Base-by-base conservation (phyloP, 1,140 invertebrate genomes). In the Stenopsyche tienmushanensis region DNA sequence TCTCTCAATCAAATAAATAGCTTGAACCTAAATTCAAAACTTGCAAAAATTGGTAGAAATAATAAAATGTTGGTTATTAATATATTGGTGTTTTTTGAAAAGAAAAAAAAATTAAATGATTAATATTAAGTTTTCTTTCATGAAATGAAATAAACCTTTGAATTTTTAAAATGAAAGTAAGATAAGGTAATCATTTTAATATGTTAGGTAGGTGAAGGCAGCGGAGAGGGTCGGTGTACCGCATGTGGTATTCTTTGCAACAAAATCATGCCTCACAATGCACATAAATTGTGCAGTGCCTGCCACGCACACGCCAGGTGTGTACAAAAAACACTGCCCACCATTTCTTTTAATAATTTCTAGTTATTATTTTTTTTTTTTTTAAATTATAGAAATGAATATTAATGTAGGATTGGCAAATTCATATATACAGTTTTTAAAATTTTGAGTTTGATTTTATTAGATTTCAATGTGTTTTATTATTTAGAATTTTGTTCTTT, bases 281-380 rank as follows among this genome's bases (percentile, higher is more conserved):
- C 79, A 62, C 80, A 81, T 70, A 80, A 78, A 75, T 74, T 81
- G 73, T 81, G 80, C 69, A 78, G 77, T 76, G 79, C 79, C 75
- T 81, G 80, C 78, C 78, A 80, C 75, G 77, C 79, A 78, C 80
- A 81, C 77, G 79, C 77, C 79, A 81, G 80, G 80, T 81, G 77
- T 77, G 78, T 80, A 80, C 75, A 45, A 23, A 39, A 60, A 42
- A 57, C 29, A 57, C 10, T 58, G 55, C 10, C 20, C n/a, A n/a
- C n/a, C n/a, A n/a, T n/a, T n/a, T n/a, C n/a, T n/a, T n/a, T n/a
- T n/a, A n/a, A n/a, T n/a, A n/a, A n/a, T n/a, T n/a, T n/a, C n/a
- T n/a, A n/a, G n/a, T n/a, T n/a, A 29, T 44, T 3, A 15, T 25
- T 60, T 60, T 60, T 5, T 60, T 47, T 47, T 15, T 60, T 47